Conservation (phyloP, 2,113 vertebrate species). For the Grus americana region DNA sequence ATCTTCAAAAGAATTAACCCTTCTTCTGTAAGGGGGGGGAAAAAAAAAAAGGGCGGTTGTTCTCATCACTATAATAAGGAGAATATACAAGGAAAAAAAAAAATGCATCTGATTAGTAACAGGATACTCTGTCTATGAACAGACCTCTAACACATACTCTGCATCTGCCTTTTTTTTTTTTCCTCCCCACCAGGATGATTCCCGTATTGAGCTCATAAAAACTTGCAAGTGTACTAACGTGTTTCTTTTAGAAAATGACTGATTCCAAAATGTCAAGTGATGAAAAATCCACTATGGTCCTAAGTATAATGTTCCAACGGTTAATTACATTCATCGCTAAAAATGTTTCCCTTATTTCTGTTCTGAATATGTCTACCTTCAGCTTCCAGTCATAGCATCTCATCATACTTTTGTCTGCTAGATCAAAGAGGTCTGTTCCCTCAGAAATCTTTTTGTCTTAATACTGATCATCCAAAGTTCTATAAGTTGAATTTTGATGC, state of each 20-base stretch:
- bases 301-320: background rate
- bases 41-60: too few relatives aligned
- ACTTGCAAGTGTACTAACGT: background rate
- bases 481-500: background rate
- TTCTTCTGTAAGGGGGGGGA: background rate
- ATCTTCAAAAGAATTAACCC: background rate
- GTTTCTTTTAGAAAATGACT: background rate
- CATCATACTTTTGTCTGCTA: background rate
- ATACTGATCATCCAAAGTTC: background rate
- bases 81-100: background rate
- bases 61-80: background rate
- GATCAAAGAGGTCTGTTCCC: constrained; percentile 1
- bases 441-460: background rate
- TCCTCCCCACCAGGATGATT: accelerated
- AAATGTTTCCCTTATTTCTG: background rate
- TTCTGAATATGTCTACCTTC: background rate
- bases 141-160: background rate
- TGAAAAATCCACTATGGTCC: background rate
- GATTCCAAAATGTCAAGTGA: background rate
- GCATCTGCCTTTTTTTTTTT: background rate
- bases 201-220: background rate
- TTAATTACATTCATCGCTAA: background rate
- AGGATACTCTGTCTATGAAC: background rate
- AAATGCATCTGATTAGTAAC: background rate
- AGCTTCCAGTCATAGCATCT: background rate